Evolutionary conservation across 2,888 invertebrate genomes (phyloP), one percentile per base, ranked within the genome.

Genomic region (Polydesmus complanatus): DNA sequence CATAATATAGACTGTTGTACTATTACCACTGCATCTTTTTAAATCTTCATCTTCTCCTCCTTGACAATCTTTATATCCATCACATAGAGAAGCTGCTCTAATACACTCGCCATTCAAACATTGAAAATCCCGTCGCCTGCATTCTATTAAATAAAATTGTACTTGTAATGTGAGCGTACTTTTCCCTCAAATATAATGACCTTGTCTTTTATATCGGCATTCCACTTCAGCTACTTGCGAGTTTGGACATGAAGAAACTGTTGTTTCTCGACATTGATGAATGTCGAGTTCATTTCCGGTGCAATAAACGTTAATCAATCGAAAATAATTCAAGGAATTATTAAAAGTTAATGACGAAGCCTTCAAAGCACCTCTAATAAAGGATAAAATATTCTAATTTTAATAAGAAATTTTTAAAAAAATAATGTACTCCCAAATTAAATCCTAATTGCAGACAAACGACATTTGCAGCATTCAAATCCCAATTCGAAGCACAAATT

Each of bases 21-120:
- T n/a, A n/a, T n/a, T n/a, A n/a, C n/a, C n/a, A n/a, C n/a, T n/a
- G 80, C 79, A 1, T 79, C n/a, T 26, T 48, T 54, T 21, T 2
- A 25, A n/a, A 26, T 50, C 62, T 55, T 67, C 66, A 51, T 67
- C 67, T 26, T 54, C 49, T 3, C 63, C 63, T 58, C 67, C 63
- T 18, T 18, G 22, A 52, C 67, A 67, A 59, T 67, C 67, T 11
- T 56, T 47, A 18, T 62, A 63, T 2, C 63, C 64, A 58, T 67
- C 67, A 57, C 67, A 67, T 3, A 67, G 49, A 62, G 64, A 66
- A 5, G 53, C 63, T 1, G 62, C 25, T 25, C 55, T 56, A 47
- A 67, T 61, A 50, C 67, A 68, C 49, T 64, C 56, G 22, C 55
- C 55, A 27, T 52, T 53, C 5, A 58, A 47, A 51, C 67, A 67